Conservation (phyloP, 2,113 vertebrate species). For the Clupea harengus region DNA sequence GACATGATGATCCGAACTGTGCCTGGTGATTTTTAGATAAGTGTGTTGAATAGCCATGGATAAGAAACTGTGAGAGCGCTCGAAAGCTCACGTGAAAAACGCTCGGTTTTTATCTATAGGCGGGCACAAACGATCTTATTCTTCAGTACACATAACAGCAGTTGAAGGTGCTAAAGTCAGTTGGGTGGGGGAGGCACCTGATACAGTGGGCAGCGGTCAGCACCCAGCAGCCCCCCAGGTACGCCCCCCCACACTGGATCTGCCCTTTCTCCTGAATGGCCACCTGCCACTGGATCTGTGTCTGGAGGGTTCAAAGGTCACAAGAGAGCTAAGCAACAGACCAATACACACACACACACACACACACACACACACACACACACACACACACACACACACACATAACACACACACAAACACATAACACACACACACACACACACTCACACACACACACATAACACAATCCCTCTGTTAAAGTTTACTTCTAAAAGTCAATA, state of each 20-base stretch:
- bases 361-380: not conserved
- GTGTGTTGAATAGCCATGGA: too few species aligned
- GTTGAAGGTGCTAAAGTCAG: too few species aligned
- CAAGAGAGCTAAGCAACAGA: not conserved
- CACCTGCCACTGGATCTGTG: slow-evolving; percentile 92
- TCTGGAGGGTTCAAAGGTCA: slow-evolving; percentile 64
- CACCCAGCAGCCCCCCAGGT: slow-evolving; percentile 92
- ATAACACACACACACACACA: not conserved
- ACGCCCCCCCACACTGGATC: slow-evolving; percentile 85
- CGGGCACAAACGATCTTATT: too few species aligned
- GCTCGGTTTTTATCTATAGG: too few species aligned
- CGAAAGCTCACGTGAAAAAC: too few species aligned
- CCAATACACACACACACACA: not conserved
- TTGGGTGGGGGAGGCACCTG: slow-evolving; percentile 66
- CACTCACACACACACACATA: not conserved
- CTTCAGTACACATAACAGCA: not conserved
- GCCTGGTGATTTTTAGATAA: too few species aligned
- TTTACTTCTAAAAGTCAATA: too few species aligned
- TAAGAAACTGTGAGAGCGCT: too few species aligned
- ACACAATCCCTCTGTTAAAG: too few species aligned
- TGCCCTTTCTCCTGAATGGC: slow-evolving; percentile 70
- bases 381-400: not conserved
- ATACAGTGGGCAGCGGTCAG: slow-evolving; percentile 94
- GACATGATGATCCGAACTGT: too few species aligned
- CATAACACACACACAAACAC: too few species aligned